Evolutionary conservation across 1,140 invertebrate genomes (phyloP).

Genomic region (Leptopilina boulardi): DNA sequence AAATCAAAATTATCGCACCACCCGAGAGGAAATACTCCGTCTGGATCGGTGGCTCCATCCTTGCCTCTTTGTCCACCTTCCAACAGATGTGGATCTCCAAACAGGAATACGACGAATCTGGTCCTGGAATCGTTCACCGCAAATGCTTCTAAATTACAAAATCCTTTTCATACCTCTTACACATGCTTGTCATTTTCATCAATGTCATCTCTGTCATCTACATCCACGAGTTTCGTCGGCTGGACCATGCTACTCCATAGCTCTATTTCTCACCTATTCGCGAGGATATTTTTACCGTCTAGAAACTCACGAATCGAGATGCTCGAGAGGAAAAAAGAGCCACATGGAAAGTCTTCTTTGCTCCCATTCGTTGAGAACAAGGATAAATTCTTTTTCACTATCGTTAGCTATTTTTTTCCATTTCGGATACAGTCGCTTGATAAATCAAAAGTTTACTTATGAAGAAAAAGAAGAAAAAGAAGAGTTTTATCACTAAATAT

Average conservation of each 20-base stretch:
- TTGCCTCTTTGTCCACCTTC: slow-evolving; percentile 93
- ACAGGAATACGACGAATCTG: slow-evolving; percentile 92
- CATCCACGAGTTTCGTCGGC: slow-evolving; percentile 28
- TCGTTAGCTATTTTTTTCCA: too few relatives aligned
- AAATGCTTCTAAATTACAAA: slow-evolving; percentile 87
- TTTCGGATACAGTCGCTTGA: too few relatives aligned
- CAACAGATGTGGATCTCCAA: slow-evolving; percentile 96
- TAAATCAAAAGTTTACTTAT: too few relatives aligned
- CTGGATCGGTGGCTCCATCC: slow-evolving; percentile 90
- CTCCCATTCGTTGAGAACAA: too few relatives aligned
- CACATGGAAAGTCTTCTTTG: background rate
- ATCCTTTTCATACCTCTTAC: background rate
- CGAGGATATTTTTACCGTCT: background rate
- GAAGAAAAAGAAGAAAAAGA: too few relatives aligned
- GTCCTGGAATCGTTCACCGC: slow-evolving; percentile 89
- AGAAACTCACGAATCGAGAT: background rate
- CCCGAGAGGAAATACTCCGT: slow-evolving; percentile 95
- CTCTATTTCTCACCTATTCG: slow-evolving; percentile 32
- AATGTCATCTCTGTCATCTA: slow-evolving; percentile 18
- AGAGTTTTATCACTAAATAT: too few relatives aligned
- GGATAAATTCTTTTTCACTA: too few relatives aligned
- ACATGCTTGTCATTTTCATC: slow-evolving; percentile 20
- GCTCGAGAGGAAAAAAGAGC: slow-evolving; percentile 30
- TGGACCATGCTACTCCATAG: slow-evolving; percentile 18
- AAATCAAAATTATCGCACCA: slow-evolving; percentile 96